Evolutionary conservation across 2,888 invertebrate species (phyloP), one percentile per base, ranked within the genome.

Genomic region (Meiosimyza decipiens): DNA sequence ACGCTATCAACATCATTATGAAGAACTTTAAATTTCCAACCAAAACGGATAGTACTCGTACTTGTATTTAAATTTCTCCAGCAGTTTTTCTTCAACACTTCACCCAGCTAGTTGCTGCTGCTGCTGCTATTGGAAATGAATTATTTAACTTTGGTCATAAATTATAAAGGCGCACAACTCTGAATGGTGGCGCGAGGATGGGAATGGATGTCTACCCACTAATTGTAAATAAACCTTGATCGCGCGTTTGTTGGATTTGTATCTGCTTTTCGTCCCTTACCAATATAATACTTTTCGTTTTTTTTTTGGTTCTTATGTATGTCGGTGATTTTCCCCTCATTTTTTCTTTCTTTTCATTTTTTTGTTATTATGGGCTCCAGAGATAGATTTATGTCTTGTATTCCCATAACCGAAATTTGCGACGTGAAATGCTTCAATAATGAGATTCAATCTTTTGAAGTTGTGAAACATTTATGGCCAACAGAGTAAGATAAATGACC

Each of bases 341-440:
- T 40, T 40, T 62, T 15, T 40, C 13, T 11, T 40, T 40, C 6
- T 5, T n/a, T 47, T 62, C 15, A 7, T 47, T 13, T 62, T 33
- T 16, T 33, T 49, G 22, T 64, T 50, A 64, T 49, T 64, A 22
- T 51, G 51, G 9, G 50, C 64, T 64, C 51, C 13, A 40, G 18
- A 64, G 64, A 64, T 64, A 64, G 64, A 64, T 64, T 64, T 64
- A 64, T 64, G 64, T 51, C 64, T 64, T 64, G 64, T 64, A 64
- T 64, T 64, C 64, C 64, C 64, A 28, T 64, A 50, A 51, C 51
- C 51, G 64, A 64, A 64, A 64, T 64, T 64, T 51, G 64, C 64
- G 64, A 64, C 64, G 64, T 64, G 64, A 16, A 50, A 51, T 51
- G 64, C 64, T 51, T 64, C 28, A 18, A 64, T 64, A 64, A 64